Evolutionary conservation across 2,888 invertebrate genomes (phyloP), one percentile per base, ranked within the genome.

Genomic region (Tromatobia lineatoria): DNA sequence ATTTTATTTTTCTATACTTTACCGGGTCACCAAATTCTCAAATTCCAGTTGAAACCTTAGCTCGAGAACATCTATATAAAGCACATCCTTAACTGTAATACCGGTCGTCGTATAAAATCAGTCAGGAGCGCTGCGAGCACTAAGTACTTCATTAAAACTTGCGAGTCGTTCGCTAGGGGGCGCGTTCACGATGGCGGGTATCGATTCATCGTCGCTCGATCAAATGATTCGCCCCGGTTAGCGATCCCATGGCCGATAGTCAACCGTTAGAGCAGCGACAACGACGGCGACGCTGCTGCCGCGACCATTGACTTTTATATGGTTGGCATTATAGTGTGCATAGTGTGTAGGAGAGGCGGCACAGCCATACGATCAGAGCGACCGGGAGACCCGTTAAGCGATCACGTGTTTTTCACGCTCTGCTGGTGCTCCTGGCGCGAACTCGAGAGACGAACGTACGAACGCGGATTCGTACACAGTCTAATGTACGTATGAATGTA

Each of bases 391-490:
- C 85, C 86, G 88, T 87, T 88, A 87, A 87, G 85, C 86, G 88
- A 87, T 88, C 88, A 86, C 71, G 82, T 85, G 89, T 90, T 91
- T 89, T 91, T 91, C 90, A 91, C 89, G 91, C 91, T 89, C 74
- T 80, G 88, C 86, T 87, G 89, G 80, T 71, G 75, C 50, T 52
- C 42, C 75, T 67, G 69, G 54, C 67, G 66, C 18, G 13, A 25
- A 11, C 29, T 38, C 18, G 25, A 57, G 42, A 66, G 13, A 57
- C 23, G 38, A 42, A 64, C 57, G 57, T 64, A 64, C 15, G 64
- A 38, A 64, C 64, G 38, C 18, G 64, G 64, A 25, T 64, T 64
- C 64, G 64, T 64, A 64, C 20, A 64, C 38, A 18, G 42, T 42
- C 1, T 64, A 38, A 38, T 15, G n/a, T 20, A 64, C 38, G 64